Evolutionary conservation across 1,140 invertebrate species (phyloP).

Genomic region (Lepidurus couesii): DNA sequence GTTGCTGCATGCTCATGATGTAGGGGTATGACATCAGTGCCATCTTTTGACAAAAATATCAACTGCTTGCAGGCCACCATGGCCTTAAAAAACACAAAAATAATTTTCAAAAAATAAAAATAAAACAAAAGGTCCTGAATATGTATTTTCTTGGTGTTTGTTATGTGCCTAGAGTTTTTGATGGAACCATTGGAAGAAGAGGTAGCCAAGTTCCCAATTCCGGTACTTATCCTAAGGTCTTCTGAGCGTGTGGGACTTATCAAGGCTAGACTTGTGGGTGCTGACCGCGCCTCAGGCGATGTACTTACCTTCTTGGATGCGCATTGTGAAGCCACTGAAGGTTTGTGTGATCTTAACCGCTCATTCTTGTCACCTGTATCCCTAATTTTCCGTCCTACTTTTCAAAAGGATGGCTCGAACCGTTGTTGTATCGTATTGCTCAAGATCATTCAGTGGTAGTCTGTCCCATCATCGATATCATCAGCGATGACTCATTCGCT

Average conservation of each 20-base stretch:
- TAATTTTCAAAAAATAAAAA: background rate
- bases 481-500: conserved; percentile 86
- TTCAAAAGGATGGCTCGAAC: conserved; percentile 75
- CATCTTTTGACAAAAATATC: no score
- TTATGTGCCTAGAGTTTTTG: conserved; percentile 60
- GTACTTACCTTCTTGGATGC: conserved; percentile 87
- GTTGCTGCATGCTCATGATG: no score
- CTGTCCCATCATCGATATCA: conserved; percentile 94
- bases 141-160: conserved; percentile 25
- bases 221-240: conserved; percentile 62
- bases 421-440: conserved; percentile 68
- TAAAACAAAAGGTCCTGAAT: no score
- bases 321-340: conserved; percentile 84
- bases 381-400: background rate
- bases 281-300: conserved; percentile 64
- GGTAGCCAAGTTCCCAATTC: conserved; percentile 59
- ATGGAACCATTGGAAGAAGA: conserved; percentile 70
- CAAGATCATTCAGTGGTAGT: conserved; percentile 67
- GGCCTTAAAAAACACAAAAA: no score
- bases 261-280: conserved; percentile 77
- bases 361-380: background rate
- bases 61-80: no score
- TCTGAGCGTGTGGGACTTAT: conserved; percentile 71
- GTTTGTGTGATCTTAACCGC: conserved; percentile 45
- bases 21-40: no score